Conservation (phyloP, 2,888 invertebrate genomes). For the Watsonalla binaria region DNA sequence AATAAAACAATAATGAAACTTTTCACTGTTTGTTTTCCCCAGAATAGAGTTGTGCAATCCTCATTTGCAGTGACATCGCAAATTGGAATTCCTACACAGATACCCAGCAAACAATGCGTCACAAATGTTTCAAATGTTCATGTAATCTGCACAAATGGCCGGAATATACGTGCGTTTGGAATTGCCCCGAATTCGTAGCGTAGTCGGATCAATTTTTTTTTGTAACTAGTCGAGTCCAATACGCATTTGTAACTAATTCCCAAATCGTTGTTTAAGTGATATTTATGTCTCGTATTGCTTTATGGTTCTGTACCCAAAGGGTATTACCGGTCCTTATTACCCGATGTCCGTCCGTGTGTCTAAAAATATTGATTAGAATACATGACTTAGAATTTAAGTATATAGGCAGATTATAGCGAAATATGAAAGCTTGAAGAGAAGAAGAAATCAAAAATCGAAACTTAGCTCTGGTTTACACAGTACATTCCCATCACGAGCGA, state of each 20-base stretch:
- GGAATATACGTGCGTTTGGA: conserved; percentile 15
- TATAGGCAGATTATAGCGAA: too few relatives aligned
- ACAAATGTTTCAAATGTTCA: conserved; percentile 13
- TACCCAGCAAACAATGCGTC: conserved; percentile 9
- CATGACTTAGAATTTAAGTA: too few relatives aligned
- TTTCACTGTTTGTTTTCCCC: conserved; percentile 1
- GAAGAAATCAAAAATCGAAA: background rate
- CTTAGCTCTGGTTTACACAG: background rate
- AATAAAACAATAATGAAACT: background rate
- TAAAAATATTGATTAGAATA: too few relatives aligned
- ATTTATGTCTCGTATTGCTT: too few relatives aligned
- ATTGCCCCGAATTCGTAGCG: conserved; percentile 23
- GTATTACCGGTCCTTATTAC: too few relatives aligned
- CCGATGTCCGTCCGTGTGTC: too few relatives aligned
- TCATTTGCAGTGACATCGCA: conserved; percentile 17
- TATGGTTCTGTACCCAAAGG: too few relatives aligned
- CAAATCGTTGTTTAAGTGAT: background rate
- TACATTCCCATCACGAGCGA: background rate
- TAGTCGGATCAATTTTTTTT: conserved; percentile 2
- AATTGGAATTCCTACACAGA: conserved; percentile 24
- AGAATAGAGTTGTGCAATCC: conserved; percentile 8
- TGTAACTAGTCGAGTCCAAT: background rate
- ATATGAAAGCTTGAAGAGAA: background rate
- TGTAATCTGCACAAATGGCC: conserved; percentile 11
- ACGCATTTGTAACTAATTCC: background rate